phyloP scores from a whole-genome alignment of 1,140 invertebrate genomes.

The Formica selysi region DNA sequence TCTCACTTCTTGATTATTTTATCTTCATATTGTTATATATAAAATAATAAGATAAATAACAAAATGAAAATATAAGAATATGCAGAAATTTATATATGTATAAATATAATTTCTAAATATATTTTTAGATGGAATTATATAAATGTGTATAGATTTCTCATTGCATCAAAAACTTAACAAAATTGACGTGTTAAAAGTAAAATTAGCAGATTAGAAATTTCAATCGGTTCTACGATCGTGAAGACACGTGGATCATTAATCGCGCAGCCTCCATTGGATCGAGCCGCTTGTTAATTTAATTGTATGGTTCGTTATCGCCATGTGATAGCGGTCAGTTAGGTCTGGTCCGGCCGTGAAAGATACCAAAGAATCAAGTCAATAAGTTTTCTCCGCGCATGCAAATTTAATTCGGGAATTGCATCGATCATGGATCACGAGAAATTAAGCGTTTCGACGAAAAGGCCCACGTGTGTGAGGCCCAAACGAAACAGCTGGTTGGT shows the following conservation, averaged over 20 bases:
- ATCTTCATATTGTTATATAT: too few species aligned
- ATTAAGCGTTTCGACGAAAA: slow-evolving; percentile 2
- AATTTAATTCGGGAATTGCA: slow-evolving; percentile 3
- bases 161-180: neutral
- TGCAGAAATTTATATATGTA: neutral
- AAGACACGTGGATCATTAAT: slow-evolving; percentile 33
- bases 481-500: slow-evolving; percentile 79
- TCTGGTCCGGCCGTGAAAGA: slow-evolving; percentile 4
- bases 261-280: slow-evolving; percentile 44
- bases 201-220: slow-evolving; percentile 1
- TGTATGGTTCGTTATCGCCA: slow-evolving; percentile 72
- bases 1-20: too few species aligned
- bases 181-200: neutral
- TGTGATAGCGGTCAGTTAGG: slow-evolving; percentile 28
- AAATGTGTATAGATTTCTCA: neutral
- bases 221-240: neutral
- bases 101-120: slow-evolving; percentile 4
- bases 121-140: neutral
- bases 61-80: too few species aligned
- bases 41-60: too few species aligned
- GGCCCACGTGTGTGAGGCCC: neutral
- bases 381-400: too few species aligned
- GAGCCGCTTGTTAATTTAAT: slow-evolving; percentile 73
- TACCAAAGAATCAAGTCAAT: neutral
- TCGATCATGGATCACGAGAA: slow-evolving; percentile 22